Evolutionary conservation across 2,888 invertebrate species (phyloP), one percentile per base, ranked within the genome.

Genomic region (Drosophila maculinotata): DNA sequence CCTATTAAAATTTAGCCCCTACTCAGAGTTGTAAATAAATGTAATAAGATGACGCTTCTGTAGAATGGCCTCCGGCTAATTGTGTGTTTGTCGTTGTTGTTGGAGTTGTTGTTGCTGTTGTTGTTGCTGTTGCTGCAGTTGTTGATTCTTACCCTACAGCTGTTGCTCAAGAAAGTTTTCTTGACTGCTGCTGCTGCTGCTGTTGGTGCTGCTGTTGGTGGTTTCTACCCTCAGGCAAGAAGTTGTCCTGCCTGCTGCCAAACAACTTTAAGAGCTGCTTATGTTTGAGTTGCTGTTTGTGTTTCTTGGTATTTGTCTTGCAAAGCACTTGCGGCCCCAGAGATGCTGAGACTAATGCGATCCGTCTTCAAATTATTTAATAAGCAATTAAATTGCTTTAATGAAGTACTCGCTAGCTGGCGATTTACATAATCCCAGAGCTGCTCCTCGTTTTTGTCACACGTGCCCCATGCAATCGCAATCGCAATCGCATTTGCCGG

Each of bases 321-420:
- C 23, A 48, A 48, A 44, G 47, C 42, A 51, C 66, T 79, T 67
- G 57, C 48, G 44, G 59, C 67, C n/a, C 14, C 38, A 12, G 23
- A 10, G 33, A 12, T 39, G 30, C 14, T 7, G 15, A 8, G 14
- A 15, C 23, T 31, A 41, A 58, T 57, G 58, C 49, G 63, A 54
- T 48, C 60, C 52, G 38, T 25, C 41, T 68, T 30, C 31, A 28
- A 58, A 60, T 64, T 86, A 69, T 79, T 82, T 83, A 76, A 87
- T 85, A 87, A 71, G 80, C 79, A 86, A 86, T 87, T 87, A 87
- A 58, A 23, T 65, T 45, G 45, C 47, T 44, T 68, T 66, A 66
- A 83, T 76, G 64, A 60, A 78, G 71, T 64, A 17, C 17, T 35
- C 30, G 30, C 41, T 41, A 2, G 51, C 49, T n/a, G 3, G 8